phyloP scores from a whole-genome alignment of 2,113 vertebrate species.

The Gadus chalcogrammus region DNA sequence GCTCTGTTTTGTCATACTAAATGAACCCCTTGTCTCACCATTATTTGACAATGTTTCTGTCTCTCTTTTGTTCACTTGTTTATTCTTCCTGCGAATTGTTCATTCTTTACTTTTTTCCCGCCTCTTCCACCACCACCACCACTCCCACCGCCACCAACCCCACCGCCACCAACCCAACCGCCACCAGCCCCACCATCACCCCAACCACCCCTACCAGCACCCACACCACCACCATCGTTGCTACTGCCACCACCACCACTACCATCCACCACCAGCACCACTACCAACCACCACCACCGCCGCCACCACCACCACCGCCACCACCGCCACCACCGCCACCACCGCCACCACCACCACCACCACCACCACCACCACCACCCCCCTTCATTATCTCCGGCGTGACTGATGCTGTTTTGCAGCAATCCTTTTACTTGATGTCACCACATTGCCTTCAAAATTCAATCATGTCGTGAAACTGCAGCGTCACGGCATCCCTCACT shows the following conservation, averaged over 20 bases:
- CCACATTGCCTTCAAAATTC: conserved; percentile 59
- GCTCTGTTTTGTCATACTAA: neutral
- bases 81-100: neutral
- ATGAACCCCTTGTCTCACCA: neutral
- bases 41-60: neutral
- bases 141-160: too few species aligned
- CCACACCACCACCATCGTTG: too few species aligned
- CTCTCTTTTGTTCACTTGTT: neutral
- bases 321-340: conserved; percentile 24
- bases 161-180: too few species aligned
- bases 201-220: too few species aligned
- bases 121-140: conserved; percentile 13
- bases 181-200: too few species aligned
- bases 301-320: too few species aligned
- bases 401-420: conserved; percentile 48
- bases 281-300: neutral
- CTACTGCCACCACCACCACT: conserved; percentile 17
- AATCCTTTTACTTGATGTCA: conserved; percentile 55
- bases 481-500: conserved; percentile 44
- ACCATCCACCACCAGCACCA: too few species aligned
- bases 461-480: conserved; percentile 61
- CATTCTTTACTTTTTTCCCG: conserved; percentile 2
- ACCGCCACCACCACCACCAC: too few species aligned
- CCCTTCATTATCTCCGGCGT: conserved; percentile 36
- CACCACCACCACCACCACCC: too few species aligned